Base-by-base conservation (phyloP, 2,888 invertebrate genomes). In the Alentia gelatinosa region DNA sequence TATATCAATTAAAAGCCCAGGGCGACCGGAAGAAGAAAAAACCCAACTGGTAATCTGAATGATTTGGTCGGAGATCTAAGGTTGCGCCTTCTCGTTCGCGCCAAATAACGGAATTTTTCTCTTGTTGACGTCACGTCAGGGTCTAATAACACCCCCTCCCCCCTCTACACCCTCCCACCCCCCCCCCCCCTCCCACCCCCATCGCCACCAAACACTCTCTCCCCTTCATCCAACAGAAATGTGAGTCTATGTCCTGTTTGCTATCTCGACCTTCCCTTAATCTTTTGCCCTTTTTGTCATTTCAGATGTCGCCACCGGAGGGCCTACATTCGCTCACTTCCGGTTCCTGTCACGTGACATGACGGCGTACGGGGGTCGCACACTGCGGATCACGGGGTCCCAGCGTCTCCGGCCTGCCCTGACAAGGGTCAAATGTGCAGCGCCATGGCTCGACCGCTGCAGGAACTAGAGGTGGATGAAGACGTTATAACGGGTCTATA, bases 381-480 rank as follows among this genome's bases (percentile, higher is more conserved):
- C 86, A 47, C 50, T n/a, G 42, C 86, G 42, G 86, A 50, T 47
- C 86, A 42, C 47, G 26, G 86, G 86, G 86, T 42, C 86, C 42
- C 47, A 42, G 47, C 47, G 86, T 86, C 86, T 47, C 33, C 15
- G 47, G 47, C 33, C n/a, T 30, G 33, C 42, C 26, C 47, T 47
- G 47, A 47, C 47, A 47, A 47, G 86, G 86, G 86, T 47, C 47
- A 86, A 42, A 47, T 86, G 86, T n/a, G 47, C 86, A 9, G 42
- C 42, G 79, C 12, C 79, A 39, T 35, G 9, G 39, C n/a, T n/a
- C 79, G 39, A 39, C 79, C 37, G 39, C 7, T 23, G n/a, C 33
- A 39, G 83, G 23, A 86, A 42, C 86, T 40, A 26, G 50, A 30
- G 50, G 86, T 86, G 5, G 26, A 86, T 86, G 86, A 86, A 86